These are phyloP conservation scores for Chondrilla cf. caribensis DNA, from an alignment of 37 sponge, comb jelly and placozoan species.

Conservation along the genomic window DNA sequence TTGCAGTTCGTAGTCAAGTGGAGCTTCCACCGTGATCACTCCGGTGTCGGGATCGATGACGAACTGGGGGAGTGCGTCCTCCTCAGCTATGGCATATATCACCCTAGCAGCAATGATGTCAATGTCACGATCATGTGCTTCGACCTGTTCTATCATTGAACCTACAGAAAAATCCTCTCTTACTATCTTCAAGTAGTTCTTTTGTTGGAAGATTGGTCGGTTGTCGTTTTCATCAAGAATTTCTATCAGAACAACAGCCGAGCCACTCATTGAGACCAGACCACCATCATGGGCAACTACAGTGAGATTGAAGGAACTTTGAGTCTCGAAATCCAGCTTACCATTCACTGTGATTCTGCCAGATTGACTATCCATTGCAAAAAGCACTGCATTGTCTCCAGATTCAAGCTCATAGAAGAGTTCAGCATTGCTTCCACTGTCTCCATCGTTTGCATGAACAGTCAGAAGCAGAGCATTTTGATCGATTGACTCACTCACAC, in stretches of 20 bases:
- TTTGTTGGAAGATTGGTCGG: constrained; percentile 27
- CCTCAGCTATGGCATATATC: constrained; percentile 41
- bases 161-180: constrained; percentile 40
- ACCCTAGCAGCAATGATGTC: constrained; percentile 18
- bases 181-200: background rate
- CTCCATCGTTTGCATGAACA: constrained; percentile 23
- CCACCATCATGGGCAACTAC: constrained; percentile 59
- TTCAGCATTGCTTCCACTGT: constrained; percentile 30
- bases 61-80: constrained; percentile 37
- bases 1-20: constrained; percentile 43
- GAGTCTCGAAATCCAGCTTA: constrained; percentile 22
- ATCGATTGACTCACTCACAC: constrained; percentile 1
- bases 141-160: constrained; percentile 19
- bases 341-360: constrained; percentile 26
- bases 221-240: constrained; percentile 63
- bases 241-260: constrained; percentile 15
- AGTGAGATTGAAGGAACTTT: constrained; percentile 23
- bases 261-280: background rate
- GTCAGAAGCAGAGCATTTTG: background rate
- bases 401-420: background rate
- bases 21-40: background rate
- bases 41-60: constrained; percentile 40
- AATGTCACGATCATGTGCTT: constrained; percentile 56
- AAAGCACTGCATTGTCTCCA: constrained; percentile 25
- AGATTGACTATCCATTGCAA: background rate